A percentile compares a stretch with the other conserved stretches of the same genome.
Evolutionary conservation across 2,797 vertebrate genomes (phyloP).

Genomic region (Limosa lapponica): DNA sequence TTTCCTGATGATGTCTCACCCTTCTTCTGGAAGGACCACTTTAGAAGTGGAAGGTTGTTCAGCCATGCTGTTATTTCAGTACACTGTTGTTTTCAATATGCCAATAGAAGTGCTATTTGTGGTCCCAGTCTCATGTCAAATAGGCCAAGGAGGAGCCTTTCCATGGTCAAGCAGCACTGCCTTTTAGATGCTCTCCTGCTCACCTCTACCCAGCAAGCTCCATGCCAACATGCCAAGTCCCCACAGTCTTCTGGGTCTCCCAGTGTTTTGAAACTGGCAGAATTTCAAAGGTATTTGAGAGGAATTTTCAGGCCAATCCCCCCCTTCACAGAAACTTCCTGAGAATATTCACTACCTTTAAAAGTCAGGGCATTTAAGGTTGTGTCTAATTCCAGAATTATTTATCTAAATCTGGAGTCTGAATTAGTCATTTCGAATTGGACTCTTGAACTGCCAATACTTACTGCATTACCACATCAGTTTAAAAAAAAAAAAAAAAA

Average conservation of each 20-base stretch:
- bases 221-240: not conserved
- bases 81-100: not conserved
- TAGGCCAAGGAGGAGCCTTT: not conserved
- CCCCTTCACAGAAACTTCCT: not conserved
- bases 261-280: not conserved
- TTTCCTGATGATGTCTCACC: not conserved
- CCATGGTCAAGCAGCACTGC: not conserved
- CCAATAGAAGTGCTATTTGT: not conserved
- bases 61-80: not conserved
- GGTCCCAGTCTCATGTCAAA: not conserved
- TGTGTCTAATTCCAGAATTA: not conserved
- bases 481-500: not conserved
- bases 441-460: not conserved
- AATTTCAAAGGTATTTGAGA: not conserved
- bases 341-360: not conserved
- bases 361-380: conserved; percentile 1
- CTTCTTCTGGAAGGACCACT: not conserved
- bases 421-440: not conserved
- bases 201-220: not conserved
- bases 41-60: not conserved
- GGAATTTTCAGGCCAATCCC: not conserved
- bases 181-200: not conserved
- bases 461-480: not conserved
- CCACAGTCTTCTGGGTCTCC: not conserved
- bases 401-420: not conserved